Percentiles rank a stretch among this genome's conserved stretches.
phyloP scores from a whole-genome alignment of 2,888 invertebrate genomes.

The Galerucella calmariensis region DNA sequence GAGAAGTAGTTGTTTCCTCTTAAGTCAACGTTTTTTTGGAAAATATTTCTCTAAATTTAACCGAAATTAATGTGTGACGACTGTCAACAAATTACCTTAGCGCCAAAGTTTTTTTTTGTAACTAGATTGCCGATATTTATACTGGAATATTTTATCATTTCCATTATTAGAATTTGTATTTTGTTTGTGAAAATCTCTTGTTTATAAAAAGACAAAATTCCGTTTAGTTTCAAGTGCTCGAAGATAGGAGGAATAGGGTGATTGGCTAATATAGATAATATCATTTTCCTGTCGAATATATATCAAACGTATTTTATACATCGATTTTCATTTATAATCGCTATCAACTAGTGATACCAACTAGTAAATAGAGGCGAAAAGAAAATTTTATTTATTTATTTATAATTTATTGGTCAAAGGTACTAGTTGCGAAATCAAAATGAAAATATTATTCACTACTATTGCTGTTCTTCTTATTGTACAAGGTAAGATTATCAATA shows the following conservation, averaged over 20 bases:
- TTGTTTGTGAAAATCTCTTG: background rate
- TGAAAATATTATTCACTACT: background rate
- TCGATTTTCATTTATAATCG: constrained; percentile 11
- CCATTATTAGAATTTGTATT: background rate
- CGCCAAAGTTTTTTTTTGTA: too few relatives aligned
- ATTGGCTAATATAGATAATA: constrained; percentile 12
- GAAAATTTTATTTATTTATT: background rate
- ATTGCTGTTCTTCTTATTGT: background rate
- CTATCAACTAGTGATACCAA: background rate
- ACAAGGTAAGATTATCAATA: constrained; percentile 9
- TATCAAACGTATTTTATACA: background rate
- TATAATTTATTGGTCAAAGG: background rate
- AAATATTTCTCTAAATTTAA: too few relatives aligned
- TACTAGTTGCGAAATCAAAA: background rate
- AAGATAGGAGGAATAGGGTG: constrained; percentile 2
- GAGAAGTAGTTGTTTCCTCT: too few relatives aligned
- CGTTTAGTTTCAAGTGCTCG: background rate
- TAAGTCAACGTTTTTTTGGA: too few relatives aligned
- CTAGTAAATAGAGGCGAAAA: background rate
- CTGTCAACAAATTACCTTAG: too few relatives aligned
- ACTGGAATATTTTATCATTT: background rate
- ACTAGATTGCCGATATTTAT: background rate
- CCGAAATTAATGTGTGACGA: too few relatives aligned
- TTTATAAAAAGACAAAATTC: background rate
- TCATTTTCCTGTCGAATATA: background rate